Base-by-base conservation (phyloP, 2,888 invertebrate genomes). In the Acanthosepion pharaonis region DNA sequence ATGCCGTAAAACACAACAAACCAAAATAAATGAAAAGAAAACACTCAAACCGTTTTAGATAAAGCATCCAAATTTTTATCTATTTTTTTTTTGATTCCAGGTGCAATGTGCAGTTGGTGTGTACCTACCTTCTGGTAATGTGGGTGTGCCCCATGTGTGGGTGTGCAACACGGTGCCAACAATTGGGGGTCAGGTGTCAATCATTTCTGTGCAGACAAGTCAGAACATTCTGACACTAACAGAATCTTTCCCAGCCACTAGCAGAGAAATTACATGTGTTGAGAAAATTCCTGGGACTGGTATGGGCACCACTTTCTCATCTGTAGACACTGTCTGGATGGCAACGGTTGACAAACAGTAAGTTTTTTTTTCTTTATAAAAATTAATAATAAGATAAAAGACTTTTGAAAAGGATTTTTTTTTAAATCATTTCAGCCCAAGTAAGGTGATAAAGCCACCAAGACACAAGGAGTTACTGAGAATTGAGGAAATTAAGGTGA, bases 61-160 rank as follows among this genome's bases (percentile, higher is more conserved):
- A 18, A 55, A 55, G 20, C 55, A 55, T 55, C 55, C 55, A 5
- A 5, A 23, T 0, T 59, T 2, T 20, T 23, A 0, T 59, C 0
- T 20, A 5, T 5, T 92, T 49, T 92, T 51, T 49, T 48, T 94
- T 28, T 64, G 28, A 59, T 94, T 95, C 11, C 95, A 97, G 97
- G 96, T 97, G 59, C 96, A 96, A 94, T 97, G 97, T 96, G 97
- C 96, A 33, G 96, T 96, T n/a, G 96, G 96, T 64, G 97, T 97
- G 11, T 96, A 96, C 94, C 95, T 97, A 42, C 96, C 97, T 0
- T 96, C 96, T 25, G 93, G 98, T 98, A 96, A 98, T 49, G 96
- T 97, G 94, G 97, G 97, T 33, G 98, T 98, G 96, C 98, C 98
- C 96, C 98, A 99, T 97, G 98, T 99, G 96, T 99, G 99, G 99